Percentiles rank a stretch among this genome's conserved stretches.
Evolutionary conservation across 2,113 vertebrate species (phyloP).

Genomic region (Cyprinus carpio): DNA sequence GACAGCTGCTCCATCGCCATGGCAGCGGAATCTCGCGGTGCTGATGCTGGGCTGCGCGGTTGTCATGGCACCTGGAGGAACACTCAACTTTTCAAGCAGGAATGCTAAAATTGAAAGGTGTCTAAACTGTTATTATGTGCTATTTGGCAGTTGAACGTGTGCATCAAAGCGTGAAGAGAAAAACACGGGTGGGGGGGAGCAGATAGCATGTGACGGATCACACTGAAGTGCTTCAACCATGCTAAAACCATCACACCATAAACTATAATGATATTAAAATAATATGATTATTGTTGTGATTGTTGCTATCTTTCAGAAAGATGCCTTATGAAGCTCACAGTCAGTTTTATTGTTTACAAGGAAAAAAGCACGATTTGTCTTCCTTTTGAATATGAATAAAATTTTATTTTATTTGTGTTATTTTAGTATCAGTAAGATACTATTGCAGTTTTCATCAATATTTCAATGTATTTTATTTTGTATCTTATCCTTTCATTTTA

Average conservation of each 20-base stretch:
- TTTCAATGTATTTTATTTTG: too few relatives aligned
- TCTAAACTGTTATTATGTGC: slow-evolving; percentile 66
- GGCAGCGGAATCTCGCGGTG: slow-evolving; percentile 69
- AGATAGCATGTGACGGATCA: slow-evolving; percentile 44
- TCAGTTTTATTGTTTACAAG: background rate
- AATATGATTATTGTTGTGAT: background rate
- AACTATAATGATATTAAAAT: background rate
- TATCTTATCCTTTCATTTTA: too few relatives aligned
- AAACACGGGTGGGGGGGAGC: slow-evolving; percentile 42
- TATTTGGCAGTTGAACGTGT: slow-evolving; percentile 56
- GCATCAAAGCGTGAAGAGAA: slow-evolving; percentile 58
- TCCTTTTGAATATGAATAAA: too few relatives aligned
- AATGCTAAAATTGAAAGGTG: slow-evolving; percentile 64
- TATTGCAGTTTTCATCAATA: too few relatives aligned
- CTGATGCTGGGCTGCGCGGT: slow-evolving; percentile 77
- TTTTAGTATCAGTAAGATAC: too few relatives aligned
- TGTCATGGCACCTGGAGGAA: slow-evolving; percentile 63
- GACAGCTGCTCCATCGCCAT: slow-evolving; percentile 86
- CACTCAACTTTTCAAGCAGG: slow-evolving; percentile 60
- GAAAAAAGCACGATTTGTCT: background rate
- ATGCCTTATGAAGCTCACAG: too few relatives aligned
- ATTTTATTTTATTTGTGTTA: too few relatives aligned
- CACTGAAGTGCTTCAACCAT: background rate
- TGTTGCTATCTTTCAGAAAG: too few relatives aligned
- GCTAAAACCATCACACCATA: background rate